Evolutionary conservation across 1,140 invertebrate genomes (phyloP), one percentile per base, ranked within the genome.

Genomic region (Augochlora pura): DNA sequence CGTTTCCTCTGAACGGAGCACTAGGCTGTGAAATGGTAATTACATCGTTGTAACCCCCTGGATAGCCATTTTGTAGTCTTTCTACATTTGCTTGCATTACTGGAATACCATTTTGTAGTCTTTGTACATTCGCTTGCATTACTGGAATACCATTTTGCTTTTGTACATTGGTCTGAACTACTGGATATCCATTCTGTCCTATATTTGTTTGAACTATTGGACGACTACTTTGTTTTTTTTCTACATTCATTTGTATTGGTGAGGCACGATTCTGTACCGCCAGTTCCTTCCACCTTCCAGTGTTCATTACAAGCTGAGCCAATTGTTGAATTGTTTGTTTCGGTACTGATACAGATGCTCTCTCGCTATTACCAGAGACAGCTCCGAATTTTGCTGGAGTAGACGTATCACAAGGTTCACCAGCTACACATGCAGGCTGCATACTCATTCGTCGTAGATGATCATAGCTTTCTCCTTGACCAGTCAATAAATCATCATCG

Each of bases 291-390:
- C 92, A 93, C 42, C 92, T 90, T 1, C 87, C 88, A 57, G 91
- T 91, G 23, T 93, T 91, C 92, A 92, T 93, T 6, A 93, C 89
- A 4, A 91, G 80, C 18, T 91, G 88, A 27, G 91, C 90, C 8
- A 93, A 78, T 52, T 93, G 91, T 60, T 92, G 92, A 73, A 93
- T 93, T 0, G 89, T 91, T 49, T 88, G 91, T 25, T 88, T 88
- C 12, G 62, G 65, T 23, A 73, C 65, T 16, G 25, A 5, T 18
- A 84, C 76, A 8, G 76, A 46, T 8, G 60, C 21, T 59, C 80
- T 68, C 6, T 86, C 68, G 9, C 76, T 39, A 9, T 67, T 66
- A 14, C 46, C 64, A 49, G 78, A 67, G 32, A 59, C 39, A 21
- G 64, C 38, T 25, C 70, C 25, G 14, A 38, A 57, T 69, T 93